Evolutionary conservation across 2,113 vertebrate genomes (phyloP).

Genomic region (Bucco capensis): DNA sequence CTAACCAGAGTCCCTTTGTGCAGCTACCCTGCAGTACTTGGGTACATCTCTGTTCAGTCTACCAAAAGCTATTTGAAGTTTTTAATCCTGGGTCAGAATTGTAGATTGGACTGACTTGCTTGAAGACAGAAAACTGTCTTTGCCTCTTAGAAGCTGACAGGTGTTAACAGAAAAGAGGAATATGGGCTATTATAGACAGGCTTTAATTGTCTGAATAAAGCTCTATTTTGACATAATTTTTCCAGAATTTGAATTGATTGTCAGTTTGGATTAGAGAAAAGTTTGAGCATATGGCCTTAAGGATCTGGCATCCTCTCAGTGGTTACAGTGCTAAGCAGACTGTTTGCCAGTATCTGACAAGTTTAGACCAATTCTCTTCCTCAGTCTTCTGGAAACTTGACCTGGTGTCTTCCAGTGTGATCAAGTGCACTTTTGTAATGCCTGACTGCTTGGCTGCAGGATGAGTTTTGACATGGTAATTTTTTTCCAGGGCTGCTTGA

Average conservation of each 20-base stretch:
- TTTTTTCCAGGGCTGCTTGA: background rate
- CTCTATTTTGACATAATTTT: conserved; percentile 5
- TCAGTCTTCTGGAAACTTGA: background rate
- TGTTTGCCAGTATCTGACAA: background rate
- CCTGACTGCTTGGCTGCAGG: background rate
- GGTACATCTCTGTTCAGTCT: background rate
- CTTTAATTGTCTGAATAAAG: background rate
- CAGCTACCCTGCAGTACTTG: background rate
- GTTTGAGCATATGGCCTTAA: conserved; percentile 26
- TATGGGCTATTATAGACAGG: background rate
- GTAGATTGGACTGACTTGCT: background rate
- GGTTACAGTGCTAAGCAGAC: background rate
- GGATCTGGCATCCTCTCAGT: background rate
- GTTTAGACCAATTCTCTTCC: background rate
- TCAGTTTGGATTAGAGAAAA: conserved; percentile 32
- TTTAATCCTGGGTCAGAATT: background rate
- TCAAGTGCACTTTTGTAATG: background rate
- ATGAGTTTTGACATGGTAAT: background rate
- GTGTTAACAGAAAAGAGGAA: background rate
- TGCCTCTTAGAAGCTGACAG: background rate
- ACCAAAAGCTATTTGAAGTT: background rate
- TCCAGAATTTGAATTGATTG: background rate
- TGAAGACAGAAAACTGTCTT: background rate
- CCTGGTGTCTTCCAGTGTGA: background rate
- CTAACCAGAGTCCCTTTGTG: background rate